Evolutionary conservation across 2,113 vertebrate species (phyloP), one percentile per base, ranked within the genome.

Genomic region (Eupsittula cactorum): DNA sequence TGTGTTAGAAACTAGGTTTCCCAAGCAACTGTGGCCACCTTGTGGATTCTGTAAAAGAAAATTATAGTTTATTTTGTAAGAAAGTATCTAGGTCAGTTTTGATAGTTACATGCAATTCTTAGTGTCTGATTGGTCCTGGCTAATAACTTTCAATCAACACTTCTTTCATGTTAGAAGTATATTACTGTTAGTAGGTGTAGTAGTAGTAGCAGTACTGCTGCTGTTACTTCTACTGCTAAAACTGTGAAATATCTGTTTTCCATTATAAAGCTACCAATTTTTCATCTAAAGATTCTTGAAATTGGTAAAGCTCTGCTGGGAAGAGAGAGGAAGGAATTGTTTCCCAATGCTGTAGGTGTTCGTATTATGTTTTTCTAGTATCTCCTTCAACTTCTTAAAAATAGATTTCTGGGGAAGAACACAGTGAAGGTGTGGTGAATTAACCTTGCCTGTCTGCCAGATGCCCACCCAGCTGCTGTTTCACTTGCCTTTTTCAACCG

Each of bases 21-120:
- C 59, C 57, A 83, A 77, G 67, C 42, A 92, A 68, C 79, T 92
- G 86, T 90, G 82, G 94, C 88, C 91, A 94, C 93, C 91, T 94
- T 88, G 91, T 95, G 94, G 86, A 94, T 86, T 92, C 59, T 68
- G 44, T 42, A 79, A 64, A 85, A 59, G 29, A 44, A 94, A 63
- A 71, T 49, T 6, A 1, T 24, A 33, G 47, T 64, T 80, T 65
- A 14, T 62, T 12, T 44, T 50, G 5, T 39, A 35, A 55, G 18
- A 59, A 16, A 33, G 11, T 47, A 62, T 7, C 5, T 57, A 42
- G n/a, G 49, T 44, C 6, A 53, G 13, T 86, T 83, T 79, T 69
- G 7, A 35, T 77, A 50, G 42, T 55, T 86, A 80, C 55, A 47
- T 70, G 18, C 10, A 60, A 8, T 60, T 71, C 19, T 52, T 3